These are phyloP conservation scores for Dascyllus trimaculatus DNA, from an alignment of 2,113 vertebrate genomes.

Conservation along the genomic window DNA sequence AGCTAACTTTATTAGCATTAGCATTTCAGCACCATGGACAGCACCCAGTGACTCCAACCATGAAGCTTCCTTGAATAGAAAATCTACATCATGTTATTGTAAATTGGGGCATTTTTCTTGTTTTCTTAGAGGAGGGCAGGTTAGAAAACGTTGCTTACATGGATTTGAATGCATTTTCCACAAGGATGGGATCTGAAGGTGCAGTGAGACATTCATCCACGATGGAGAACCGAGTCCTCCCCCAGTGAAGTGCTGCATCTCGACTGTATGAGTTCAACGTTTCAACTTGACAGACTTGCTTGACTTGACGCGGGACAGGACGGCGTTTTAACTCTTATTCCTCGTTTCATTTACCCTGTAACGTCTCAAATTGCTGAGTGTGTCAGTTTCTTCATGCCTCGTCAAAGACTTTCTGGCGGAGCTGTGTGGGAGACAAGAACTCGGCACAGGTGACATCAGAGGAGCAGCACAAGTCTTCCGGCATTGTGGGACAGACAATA, in stretches of 20 bases:
- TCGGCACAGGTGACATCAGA: slow-evolving; percentile 50
- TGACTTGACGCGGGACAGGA: slow-evolving; percentile 29
- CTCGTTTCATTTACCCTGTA: slow-evolving; percentile 49
- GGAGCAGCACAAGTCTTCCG: slow-evolving; percentile 33
- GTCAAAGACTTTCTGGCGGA: slow-evolving; percentile 46
- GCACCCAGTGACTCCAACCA: slow-evolving; percentile 6
- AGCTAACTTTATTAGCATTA: not conserved
- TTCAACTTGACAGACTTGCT: slow-evolving; percentile 24
- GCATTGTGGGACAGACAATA: slow-evolving; percentile 42
- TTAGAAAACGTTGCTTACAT: slow-evolving; percentile 22
- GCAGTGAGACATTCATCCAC: slow-evolving; percentile 30
- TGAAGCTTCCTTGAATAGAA: slow-evolving; percentile 5
- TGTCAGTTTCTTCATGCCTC: slow-evolving; percentile 21
- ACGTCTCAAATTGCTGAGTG: slow-evolving; percentile 48
- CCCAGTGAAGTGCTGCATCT: slow-evolving; percentile 24
- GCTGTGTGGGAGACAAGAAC: slow-evolving; percentile 39
- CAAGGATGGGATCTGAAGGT: slow-evolving; percentile 2
- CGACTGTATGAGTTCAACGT: slow-evolving; percentile 29
- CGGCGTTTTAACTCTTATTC: slow-evolving; percentile 31
- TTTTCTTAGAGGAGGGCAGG: not conserved
- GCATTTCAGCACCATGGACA: slow-evolving; percentile 54
- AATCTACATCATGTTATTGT: not conserved
- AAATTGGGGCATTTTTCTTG: not conserved
- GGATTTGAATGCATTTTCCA: slow-evolving; percentile 25
- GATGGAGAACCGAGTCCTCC: slow-evolving; percentile 23